Evolutionary conservation across 1,140 invertebrate genomes (phyloP).

Genomic region (Zaprionus nigranus): DNA sequence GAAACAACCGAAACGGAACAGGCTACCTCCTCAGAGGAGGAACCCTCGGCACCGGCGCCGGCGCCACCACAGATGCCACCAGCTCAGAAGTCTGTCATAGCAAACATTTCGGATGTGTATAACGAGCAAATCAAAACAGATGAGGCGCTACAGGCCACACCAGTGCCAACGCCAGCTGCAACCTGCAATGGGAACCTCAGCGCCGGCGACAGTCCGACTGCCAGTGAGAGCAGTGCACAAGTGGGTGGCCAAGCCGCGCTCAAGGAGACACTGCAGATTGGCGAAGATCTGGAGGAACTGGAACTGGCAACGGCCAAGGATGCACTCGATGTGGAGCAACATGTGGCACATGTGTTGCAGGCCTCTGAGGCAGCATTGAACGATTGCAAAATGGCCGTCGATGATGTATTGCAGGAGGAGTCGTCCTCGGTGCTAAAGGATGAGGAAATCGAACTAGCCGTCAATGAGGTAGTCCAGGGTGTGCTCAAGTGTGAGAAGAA

Average conservation of each 20-base stretch:
- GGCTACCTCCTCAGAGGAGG: not conserved
- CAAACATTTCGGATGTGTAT: conserved; percentile 83
- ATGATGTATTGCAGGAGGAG: conserved; percentile 82
- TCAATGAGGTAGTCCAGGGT: conserved; percentile 85
- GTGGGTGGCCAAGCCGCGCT: conserved; percentile 64
- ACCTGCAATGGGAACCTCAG: conserved; percentile 82
- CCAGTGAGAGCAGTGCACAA: conserved; percentile 9
- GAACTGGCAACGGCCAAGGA: conserved; percentile 76
- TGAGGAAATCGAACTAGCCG: conserved; percentile 85
- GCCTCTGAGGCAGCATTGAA: conserved; percentile 87
- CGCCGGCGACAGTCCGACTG: conserved; percentile 5
- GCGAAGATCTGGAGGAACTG: conserved; percentile 84
- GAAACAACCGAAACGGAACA: conserved; percentile 12
- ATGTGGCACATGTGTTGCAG: conserved; percentile 86
- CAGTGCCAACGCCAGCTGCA: not conserved
- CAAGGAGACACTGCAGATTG: conserved; percentile 65
- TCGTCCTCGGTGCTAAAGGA: conserved; percentile 86
- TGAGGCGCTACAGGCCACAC: conserved; percentile 48
- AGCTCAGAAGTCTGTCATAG: conserved; percentile 68
- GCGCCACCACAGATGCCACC: conserved; percentile 11
- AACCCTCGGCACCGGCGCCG: not conserved
- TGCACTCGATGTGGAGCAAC: conserved; percentile 85
- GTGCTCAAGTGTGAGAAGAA: conserved; percentile 82
- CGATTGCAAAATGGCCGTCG: conserved; percentile 79
- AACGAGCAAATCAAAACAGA: conserved; percentile 83